Evolutionary conservation across 2,888 invertebrate species (phyloP).

Genomic region (Eueremaeus valkanovi): DNA sequence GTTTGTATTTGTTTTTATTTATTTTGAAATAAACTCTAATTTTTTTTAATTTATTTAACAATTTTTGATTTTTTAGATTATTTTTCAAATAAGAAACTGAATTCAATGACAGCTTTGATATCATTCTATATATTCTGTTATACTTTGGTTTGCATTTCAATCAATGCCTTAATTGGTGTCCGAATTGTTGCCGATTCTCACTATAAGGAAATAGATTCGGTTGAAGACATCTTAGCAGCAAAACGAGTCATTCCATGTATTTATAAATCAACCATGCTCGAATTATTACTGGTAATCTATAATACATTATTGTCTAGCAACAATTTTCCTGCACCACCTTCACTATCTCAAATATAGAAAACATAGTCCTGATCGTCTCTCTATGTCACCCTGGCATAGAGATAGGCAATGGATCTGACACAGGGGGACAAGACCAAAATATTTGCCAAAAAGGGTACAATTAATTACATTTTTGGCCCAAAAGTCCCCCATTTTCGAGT

Average conservation of each 20-base stretch:
- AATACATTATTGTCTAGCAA: background rate
- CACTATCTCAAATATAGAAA: no score
- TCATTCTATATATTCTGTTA: background rate
- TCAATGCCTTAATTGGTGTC: background rate
- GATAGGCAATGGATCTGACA: no score
- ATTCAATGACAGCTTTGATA: background rate
- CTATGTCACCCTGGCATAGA: no score
- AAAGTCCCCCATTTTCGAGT: no score
- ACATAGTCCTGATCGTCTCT: no score
- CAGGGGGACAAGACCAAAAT: no score
- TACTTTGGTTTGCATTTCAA: background rate
- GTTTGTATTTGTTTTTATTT: no score
- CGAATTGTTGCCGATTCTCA: background rate
- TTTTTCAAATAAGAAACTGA: background rate
- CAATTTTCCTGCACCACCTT: no score
- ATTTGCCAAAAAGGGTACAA: no score
- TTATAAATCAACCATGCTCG: background rate
- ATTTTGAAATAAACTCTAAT: no score
- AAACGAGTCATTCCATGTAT: background rate
- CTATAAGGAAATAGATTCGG: background rate
- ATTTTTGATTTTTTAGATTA: background rate
- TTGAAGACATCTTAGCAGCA: background rate
- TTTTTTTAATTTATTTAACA: background rate
- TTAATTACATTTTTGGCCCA: no score
- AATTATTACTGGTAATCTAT: background rate